These are phyloP conservation scores for Xylocopa sonorina DNA, from an alignment of 1,140 invertebrate genomes.

Conservation along the genomic window DNA sequence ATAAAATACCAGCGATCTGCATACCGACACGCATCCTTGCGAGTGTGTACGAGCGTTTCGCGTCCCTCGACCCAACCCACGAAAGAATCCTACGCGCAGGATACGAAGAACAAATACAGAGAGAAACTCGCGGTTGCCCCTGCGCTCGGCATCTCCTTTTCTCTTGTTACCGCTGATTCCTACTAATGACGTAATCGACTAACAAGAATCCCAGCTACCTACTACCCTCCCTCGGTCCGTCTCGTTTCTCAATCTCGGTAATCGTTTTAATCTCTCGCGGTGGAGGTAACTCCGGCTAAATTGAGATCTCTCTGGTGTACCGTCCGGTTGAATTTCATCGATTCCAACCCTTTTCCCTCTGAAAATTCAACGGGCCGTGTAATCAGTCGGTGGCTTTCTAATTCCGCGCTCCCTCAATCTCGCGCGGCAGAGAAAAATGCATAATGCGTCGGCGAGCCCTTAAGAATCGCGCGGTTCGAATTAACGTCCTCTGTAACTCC, in stretches of 20 bases:
- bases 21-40: constrained; percentile 45
- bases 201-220: constrained; percentile 56
- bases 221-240: constrained; percentile 30
- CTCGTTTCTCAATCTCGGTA: constrained; percentile 61
- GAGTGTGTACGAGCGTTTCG: neutral
- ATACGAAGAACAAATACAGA: constrained; percentile 8
- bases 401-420: neutral
- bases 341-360: constrained; percentile 14
- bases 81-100: neutral
- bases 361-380: neutral
- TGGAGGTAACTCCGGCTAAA: constrained; percentile 42
- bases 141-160: constrained; percentile 10
- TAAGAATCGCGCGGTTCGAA: constrained; percentile 11
- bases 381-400: neutral
- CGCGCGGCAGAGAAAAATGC: neutral
- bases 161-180: constrained; percentile 58
- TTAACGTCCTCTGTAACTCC: constrained; percentile 11
- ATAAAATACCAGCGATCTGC: constrained; percentile 63
- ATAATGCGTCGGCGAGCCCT: neutral
- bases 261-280: constrained; percentile 63
- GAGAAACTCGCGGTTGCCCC: neutral
- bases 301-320: constrained; percentile 51
- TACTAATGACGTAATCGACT: constrained; percentile 66
- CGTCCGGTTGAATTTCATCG: constrained; percentile 22
- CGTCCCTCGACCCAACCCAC: neutral